A percentile compares a stretch with the other conserved stretches of the same genome.
Conservation (phyloP, 2,888 invertebrate genomes). For the Drosophila infuscata region DNA sequence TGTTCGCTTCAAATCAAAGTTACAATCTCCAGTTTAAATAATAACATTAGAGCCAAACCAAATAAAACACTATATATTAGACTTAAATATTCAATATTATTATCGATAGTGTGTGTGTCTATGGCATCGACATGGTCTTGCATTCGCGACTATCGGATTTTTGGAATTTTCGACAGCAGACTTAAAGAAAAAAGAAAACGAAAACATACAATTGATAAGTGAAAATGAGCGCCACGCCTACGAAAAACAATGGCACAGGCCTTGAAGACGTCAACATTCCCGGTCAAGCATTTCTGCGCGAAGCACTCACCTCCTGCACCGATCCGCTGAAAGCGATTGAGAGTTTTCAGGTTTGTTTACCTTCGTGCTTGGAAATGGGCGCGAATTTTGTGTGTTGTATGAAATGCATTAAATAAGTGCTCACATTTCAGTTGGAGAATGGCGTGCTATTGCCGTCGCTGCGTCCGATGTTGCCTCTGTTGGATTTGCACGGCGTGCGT, state of each 20-base stretch:
- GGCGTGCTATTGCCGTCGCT: slow-evolving; percentile 96
- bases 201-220: slow-evolving; percentile 8
- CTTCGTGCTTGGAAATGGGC: background rate
- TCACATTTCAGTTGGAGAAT: slow-evolving; percentile 90
- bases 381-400: background rate
- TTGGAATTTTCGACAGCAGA: background rate
- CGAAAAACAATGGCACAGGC: slow-evolving; percentile 87
- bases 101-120: background rate
- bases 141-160: slow-evolving; percentile 4
- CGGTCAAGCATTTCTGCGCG: slow-evolving; percentile 92
- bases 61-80: background rate
- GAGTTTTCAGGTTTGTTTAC: slow-evolving; percentile 89
- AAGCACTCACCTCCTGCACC: slow-evolving; percentile 97
- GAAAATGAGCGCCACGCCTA: slow-evolving; percentile 79
- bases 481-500: slow-evolving; percentile 97
- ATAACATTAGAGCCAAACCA: background rate
- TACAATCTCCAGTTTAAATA: background rate
- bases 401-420: background rate
- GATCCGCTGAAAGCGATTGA: slow-evolving; percentile 98
- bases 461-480: slow-evolving; percentile 97
- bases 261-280: slow-evolving; percentile 95
- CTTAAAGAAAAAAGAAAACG: background rate
- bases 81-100: background rate
- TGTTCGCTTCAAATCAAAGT: too few relatives aligned
- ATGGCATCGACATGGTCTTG: slow-evolving; percentile 7